Evolutionary conservation across 2,113 vertebrate species (phyloP).

Genomic region (Pagrus major): DNA sequence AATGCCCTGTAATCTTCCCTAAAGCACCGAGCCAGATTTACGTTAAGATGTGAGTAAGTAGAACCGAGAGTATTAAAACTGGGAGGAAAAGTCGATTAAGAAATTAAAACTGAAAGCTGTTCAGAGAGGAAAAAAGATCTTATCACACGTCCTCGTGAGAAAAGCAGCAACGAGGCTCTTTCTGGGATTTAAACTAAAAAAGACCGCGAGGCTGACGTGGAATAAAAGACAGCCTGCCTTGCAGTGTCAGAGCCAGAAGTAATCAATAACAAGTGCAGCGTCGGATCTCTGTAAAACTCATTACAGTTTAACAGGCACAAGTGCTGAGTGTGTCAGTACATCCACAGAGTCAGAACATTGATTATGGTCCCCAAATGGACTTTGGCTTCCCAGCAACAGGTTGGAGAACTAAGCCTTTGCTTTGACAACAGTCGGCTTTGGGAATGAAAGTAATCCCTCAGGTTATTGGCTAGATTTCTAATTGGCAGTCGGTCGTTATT

Average conservation of each 20-base stretch:
- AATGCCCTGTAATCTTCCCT: slow-evolving; percentile 71
- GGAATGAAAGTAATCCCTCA: slow-evolving; percentile 34
- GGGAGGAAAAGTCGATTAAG: slow-evolving; percentile 65
- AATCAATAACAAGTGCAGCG: slow-evolving; percentile 65
- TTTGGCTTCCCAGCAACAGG: slow-evolving; percentile 39
- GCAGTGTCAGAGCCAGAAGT: slow-evolving; percentile 45
- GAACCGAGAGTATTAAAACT: slow-evolving; percentile 62
- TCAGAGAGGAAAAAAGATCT: neutral
- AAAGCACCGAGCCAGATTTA: slow-evolving; percentile 57
- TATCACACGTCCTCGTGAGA: slow-evolving; percentile 15
- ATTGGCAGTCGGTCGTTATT: slow-evolving; percentile 27
- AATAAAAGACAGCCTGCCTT: slow-evolving; percentile 36
- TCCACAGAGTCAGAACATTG: slow-evolving; percentile 35
- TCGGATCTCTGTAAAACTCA: slow-evolving; percentile 64
- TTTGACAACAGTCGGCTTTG: slow-evolving; percentile 6
- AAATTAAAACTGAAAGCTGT: slow-evolving; percentile 54
- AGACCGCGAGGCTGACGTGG: slow-evolving; percentile 31
- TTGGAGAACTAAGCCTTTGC: slow-evolving; percentile 8
- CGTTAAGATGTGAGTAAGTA: slow-evolving; percentile 58
- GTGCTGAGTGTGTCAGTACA: slow-evolving; percentile 60
- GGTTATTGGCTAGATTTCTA: slow-evolving; percentile 5
- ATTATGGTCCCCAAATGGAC: slow-evolving; percentile 23
- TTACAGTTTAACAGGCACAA: slow-evolving; percentile 69
- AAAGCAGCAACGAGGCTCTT: slow-evolving; percentile 15
- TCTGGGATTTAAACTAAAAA: slow-evolving; percentile 7